Percentiles rank a stretch among this genome's conserved stretches.
phyloP scores from a whole-genome alignment of 2,888 invertebrate genomes.

The Acleris laterana region DNA sequence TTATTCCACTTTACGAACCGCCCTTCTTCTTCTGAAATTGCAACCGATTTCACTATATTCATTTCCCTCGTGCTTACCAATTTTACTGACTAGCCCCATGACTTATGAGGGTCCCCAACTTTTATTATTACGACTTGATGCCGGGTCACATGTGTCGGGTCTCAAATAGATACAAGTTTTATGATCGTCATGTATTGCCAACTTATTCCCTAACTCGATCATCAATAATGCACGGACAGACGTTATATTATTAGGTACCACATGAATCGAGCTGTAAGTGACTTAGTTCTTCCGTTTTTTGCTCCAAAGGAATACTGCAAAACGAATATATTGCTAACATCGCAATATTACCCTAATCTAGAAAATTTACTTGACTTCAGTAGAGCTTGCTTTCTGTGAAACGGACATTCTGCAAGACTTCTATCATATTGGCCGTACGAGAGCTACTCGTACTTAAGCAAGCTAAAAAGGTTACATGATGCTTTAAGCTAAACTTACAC shows the following conservation, averaged over 20 bases:
- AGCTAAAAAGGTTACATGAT: no score
- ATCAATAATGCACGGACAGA: conserved; percentile 29
- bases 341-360: no score
- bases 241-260: conserved; percentile 20
- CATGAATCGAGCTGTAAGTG: conserved; percentile 4
- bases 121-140: conserved; percentile 52
- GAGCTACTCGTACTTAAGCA: no score
- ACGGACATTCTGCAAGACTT: no score
- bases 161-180: conserved; percentile 47
- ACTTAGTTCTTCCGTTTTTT: no score
- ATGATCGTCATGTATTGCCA: conserved; percentile 44
- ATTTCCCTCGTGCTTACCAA: conserved; percentile 36
- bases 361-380: no score
- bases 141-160: conserved; percentile 47
- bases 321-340: no score
- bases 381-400: no score
- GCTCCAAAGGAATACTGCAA: no score
- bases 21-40: conserved; percentile 29
- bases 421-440: no score
- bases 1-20: conserved; percentile 23
- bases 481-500: no score
- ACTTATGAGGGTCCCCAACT: conserved; percentile 54
- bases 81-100: conserved; percentile 42
- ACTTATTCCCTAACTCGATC: conserved; percentile 37
- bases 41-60: conserved; percentile 33